Conservation (phyloP, 1,140 invertebrate genomes). For the Coelopa frigida region DNA sequence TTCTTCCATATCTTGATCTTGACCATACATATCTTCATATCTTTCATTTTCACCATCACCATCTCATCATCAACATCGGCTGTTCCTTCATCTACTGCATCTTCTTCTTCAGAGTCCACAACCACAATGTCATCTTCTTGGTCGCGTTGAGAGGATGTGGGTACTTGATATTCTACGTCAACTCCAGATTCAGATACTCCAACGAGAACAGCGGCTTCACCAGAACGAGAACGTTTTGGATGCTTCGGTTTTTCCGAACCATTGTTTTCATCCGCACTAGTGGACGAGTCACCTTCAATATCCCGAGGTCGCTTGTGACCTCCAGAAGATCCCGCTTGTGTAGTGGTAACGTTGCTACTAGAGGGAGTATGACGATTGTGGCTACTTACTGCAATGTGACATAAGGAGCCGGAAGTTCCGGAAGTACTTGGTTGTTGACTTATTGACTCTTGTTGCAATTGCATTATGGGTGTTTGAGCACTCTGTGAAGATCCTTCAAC, state of each 20-base stretch:
- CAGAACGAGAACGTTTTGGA: conserved; percentile 41
- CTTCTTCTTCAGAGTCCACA: conserved; percentile 53
- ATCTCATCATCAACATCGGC: conserved; percentile 38
- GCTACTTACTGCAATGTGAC: conserved; percentile 43
- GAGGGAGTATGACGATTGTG: conserved; percentile 51
- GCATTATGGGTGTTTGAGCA: conserved; percentile 28
- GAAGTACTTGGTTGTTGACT: conserved; percentile 45
- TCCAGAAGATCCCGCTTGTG: conserved; percentile 46
- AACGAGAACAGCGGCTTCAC: conserved; percentile 23
- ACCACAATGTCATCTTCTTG: conserved; percentile 75
- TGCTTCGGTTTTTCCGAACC: conserved; percentile 43
- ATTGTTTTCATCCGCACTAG: conserved; percentile 47
- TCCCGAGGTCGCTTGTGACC: conserved; percentile 53
- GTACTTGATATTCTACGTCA: conserved; percentile 68
- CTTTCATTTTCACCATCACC: conserved; percentile 50
- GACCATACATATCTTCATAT: conserved; percentile 52
- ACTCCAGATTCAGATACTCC: conserved; percentile 50
- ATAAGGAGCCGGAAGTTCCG: conserved; percentile 34
- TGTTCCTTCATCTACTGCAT: conserved; percentile 50
- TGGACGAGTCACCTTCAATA: conserved; percentile 50
- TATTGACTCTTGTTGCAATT: conserved; percentile 44
- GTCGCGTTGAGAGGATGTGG: conserved; percentile 73
- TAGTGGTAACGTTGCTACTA: conserved; percentile 56
- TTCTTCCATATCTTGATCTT: conserved; percentile 48
- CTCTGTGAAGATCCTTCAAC: conserved; percentile 50